Conservation (phyloP, 1,140 invertebrate species). For the Vanessa atalanta region DNA sequence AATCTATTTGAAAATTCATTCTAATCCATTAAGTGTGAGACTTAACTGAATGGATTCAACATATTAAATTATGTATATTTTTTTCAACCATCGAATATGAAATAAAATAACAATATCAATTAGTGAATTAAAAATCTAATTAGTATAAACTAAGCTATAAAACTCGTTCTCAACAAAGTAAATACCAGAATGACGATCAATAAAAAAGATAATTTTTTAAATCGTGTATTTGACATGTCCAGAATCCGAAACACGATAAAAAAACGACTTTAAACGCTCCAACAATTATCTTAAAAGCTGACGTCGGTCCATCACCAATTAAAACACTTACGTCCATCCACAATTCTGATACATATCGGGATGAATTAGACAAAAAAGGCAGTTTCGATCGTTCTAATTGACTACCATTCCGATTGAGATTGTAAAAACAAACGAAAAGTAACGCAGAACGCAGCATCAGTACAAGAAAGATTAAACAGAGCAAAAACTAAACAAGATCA, state of each 20-base stretch:
- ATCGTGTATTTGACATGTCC: slow-evolving; percentile 25
- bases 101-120: neutral
- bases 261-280: slow-evolving; percentile 23
- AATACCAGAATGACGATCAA: slow-evolving; percentile 6
- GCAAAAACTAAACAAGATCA: slow-evolving; percentile 74
- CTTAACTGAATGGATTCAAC: too few species aligned
- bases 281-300: slow-evolving; percentile 42
- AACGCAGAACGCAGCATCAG: slow-evolving; percentile 36
- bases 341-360: slow-evolving; percentile 44
- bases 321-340: slow-evolving; percentile 39
- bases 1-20: too few species aligned
- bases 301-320: slow-evolving; percentile 40
- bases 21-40: too few species aligned
- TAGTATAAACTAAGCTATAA: neutral
- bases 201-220: slow-evolving; percentile 3
- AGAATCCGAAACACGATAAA: slow-evolving; percentile 12
- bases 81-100: too few species aligned
- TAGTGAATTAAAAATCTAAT: neutral
- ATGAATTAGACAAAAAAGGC: slow-evolving; percentile 48
- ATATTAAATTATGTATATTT: too few species aligned
- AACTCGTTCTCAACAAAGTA: slow-evolving; percentile 4
- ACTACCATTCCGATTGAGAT: slow-evolving; percentile 40
- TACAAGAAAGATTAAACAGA: slow-evolving; percentile 67
- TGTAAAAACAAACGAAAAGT: slow-evolving; percentile 48
- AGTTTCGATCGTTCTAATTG: slow-evolving; percentile 39